A percentile compares a stretch with the other conserved stretches of the same genome.
Conservation (phyloP, 2,888 invertebrate species). For the Dicyrtomina minuta region DNA sequence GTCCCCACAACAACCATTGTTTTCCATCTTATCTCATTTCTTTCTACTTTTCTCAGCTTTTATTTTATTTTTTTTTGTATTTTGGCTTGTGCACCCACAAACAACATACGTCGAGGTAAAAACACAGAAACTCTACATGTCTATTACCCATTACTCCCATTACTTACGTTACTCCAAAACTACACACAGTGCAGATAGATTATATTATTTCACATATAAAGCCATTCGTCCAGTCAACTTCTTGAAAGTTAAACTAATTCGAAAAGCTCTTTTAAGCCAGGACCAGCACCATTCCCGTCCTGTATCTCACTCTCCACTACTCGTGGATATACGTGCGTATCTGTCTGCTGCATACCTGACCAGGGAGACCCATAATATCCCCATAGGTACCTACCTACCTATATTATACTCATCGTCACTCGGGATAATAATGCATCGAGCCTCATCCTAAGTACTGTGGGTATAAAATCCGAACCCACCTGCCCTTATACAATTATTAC, state of each 20-base stretch:
- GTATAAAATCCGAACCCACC: too few species aligned
- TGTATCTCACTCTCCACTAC: too few species aligned
- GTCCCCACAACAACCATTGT: constrained; percentile 38
- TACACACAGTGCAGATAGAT: neutral
- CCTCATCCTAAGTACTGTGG: too few species aligned
- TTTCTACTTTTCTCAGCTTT: neutral
- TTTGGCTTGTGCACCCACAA: neutral
- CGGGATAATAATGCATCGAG: too few species aligned
- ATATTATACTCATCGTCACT: too few species aligned
- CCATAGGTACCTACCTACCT: too few species aligned
- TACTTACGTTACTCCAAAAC: neutral
- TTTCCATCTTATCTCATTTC: neutral
- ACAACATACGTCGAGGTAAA: neutral
- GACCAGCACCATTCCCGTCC: too few species aligned
- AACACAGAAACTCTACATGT: too few species aligned
- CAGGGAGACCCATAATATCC: too few species aligned
- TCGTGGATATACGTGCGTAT: too few species aligned
- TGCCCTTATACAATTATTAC: neutral
- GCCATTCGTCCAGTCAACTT: constrained; percentile 23
- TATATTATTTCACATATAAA: constrained; percentile 24
- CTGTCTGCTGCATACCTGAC: too few species aligned
- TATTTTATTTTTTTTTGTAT: neutral
- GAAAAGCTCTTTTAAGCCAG: too few species aligned
- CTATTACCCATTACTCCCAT: neutral
- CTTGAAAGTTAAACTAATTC: constrained; percentile 21